Evolutionary conservation across 1,140 invertebrate genomes (phyloP).

Genomic region (Ostrea edulis): DNA sequence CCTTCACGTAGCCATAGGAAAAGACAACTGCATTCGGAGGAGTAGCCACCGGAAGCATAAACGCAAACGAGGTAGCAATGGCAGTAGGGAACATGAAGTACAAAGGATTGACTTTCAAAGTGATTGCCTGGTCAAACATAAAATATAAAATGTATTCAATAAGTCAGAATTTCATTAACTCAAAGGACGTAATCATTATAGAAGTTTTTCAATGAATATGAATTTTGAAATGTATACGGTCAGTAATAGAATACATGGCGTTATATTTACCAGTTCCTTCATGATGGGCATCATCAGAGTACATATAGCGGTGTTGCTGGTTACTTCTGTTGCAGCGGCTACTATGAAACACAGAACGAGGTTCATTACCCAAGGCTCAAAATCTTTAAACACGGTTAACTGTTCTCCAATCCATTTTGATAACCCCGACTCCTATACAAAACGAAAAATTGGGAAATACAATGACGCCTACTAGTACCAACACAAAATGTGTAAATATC

Average conservation of each 20-base stretch:
- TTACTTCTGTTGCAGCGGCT: constrained; percentile 79
- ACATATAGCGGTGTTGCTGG: constrained; percentile 80
- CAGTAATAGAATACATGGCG: too few species aligned
- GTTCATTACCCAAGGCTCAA: constrained; percentile 70
- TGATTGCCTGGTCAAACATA: constrained; percentile 77
- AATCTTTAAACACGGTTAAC: constrained; percentile 65
- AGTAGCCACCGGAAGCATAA: constrained; percentile 89
- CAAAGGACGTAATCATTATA: too few species aligned
- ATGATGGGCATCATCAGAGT: constrained; percentile 81
- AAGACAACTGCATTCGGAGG: constrained; percentile 97
- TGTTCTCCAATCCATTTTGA: constrained; percentile 72
- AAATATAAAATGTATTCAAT: neutral
- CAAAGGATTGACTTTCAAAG: constrained; percentile 86
- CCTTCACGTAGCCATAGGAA: constrained; percentile 78
- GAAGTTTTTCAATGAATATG: too few species aligned
- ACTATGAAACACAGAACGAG: constrained; percentile 77
- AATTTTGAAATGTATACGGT: too few species aligned
- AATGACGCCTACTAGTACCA: neutral
- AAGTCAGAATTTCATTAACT: neutral
- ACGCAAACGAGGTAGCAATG: constrained; percentile 88
- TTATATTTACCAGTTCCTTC: constrained; percentile 75
- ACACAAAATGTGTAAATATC: neutral
- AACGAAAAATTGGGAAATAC: neutral
- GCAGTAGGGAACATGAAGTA: constrained; percentile 93
- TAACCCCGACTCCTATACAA: constrained; percentile 72